phyloP scores from a whole-genome alignment of 2,888 invertebrate genomes.

The Synergus japonicus region DNA sequence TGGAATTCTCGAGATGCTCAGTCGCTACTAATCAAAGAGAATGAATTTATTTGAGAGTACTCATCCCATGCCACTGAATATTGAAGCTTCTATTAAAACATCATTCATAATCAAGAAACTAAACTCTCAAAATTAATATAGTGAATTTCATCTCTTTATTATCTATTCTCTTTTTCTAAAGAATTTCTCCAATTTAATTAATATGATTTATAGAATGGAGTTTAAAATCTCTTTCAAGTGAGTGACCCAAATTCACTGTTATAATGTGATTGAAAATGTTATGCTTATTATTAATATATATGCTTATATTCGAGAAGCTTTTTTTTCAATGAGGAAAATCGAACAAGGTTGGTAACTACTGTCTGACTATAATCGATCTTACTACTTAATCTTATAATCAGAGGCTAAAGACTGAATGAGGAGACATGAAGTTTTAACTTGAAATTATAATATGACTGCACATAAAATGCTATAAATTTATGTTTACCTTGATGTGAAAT shows the following conservation, averaged over 20 bases:
- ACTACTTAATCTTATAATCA: conserved; percentile 23
- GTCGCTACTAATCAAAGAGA: background rate
- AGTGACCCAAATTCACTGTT: too few relatives aligned
- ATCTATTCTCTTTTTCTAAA: background rate
- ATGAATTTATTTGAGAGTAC: conserved; percentile 1
- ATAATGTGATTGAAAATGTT: too few relatives aligned
- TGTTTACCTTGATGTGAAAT: background rate
- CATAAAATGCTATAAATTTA: background rate
- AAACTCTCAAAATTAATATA: too few relatives aligned
- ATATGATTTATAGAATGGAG: too few relatives aligned
- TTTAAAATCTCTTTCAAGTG: too few relatives aligned
- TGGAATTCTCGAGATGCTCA: conserved; percentile 27
- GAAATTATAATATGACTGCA: background rate
- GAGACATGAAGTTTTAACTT: background rate
- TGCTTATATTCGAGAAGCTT: background rate
- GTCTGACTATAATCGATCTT: background rate
- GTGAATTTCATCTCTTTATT: background rate
- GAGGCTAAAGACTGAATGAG: background rate
- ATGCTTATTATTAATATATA: too few relatives aligned
- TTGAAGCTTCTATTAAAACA: background rate
- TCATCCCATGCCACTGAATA: background rate
- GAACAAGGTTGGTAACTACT: conserved; percentile 35
- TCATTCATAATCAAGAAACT: background rate
- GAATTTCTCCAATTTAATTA: too few relatives aligned
- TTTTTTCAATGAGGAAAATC: background rate